phyloP scores from a whole-genome alignment of 1,140 invertebrate genomes.

The Grapholita molesta region DNA sequence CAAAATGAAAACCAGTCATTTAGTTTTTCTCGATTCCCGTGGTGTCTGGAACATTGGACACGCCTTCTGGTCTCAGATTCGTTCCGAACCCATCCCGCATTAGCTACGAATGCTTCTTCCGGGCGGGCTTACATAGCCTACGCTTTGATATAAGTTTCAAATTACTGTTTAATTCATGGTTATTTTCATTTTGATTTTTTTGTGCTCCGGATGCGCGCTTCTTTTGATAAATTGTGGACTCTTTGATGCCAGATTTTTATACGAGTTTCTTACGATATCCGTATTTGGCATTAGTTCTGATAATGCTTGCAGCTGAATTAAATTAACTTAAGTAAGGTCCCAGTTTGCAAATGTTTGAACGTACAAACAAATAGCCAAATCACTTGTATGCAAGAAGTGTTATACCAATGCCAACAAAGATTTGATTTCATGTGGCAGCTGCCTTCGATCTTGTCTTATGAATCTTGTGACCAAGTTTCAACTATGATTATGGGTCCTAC shows the following conservation, averaged over 20 bases:
- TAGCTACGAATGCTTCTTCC: not conserved
- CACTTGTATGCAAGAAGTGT: no score
- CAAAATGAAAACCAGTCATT: not conserved
- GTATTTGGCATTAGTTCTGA: not conserved
- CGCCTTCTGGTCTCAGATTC: not conserved
- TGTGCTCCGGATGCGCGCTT: not conserved
- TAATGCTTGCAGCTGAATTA: not conserved
- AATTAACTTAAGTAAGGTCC: no score
- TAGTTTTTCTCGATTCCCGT: constrained; percentile 10
- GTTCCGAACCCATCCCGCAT: not conserved
- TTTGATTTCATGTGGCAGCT: no score
- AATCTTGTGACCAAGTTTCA: no score
- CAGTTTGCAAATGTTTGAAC: no score
- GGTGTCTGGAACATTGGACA: not conserved
- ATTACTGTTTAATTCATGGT: constrained; percentile 11
- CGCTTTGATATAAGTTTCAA: constrained; percentile 3
- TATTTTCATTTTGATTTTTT: not conserved
- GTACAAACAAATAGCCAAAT: no score
- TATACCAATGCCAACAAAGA: no score
- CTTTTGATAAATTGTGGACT: not conserved
- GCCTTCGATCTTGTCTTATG: no score
- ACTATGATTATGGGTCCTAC: no score
- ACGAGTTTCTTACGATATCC: no score
- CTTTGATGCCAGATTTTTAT: not conserved
- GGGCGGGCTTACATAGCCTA: not conserved